Evolutionary conservation across 2,888 invertebrate genomes (phyloP).

Genomic region (Sycophila texana): DNA sequence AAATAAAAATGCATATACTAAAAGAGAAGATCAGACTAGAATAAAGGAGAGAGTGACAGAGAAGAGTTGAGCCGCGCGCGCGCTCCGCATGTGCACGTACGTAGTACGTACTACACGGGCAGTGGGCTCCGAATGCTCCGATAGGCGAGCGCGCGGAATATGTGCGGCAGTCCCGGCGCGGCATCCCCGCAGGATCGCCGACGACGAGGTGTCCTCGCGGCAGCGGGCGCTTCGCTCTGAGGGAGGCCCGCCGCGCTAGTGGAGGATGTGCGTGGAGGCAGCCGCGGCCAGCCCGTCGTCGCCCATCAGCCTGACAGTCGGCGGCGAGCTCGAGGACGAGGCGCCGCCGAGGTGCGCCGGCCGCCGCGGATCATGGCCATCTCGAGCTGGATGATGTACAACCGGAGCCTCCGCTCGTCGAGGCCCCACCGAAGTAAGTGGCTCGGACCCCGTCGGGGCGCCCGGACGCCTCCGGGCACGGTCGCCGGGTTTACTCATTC

Average conservation of each 20-base stretch:
- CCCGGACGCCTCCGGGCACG: background rate
- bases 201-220: background rate
- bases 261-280: constrained; percentile 28
- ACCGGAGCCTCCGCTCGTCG: constrained; percentile 75
- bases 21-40: too few species aligned
- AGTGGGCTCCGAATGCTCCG: background rate
- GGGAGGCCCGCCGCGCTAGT: background rate
- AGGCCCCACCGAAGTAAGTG: constrained; percentile 76
- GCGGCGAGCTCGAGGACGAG: background rate
- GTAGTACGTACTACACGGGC: too few species aligned
- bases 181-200: background rate
- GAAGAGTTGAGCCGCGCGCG: background rate
- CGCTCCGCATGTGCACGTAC: background rate
- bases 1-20: too few species aligned
- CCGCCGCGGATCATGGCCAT: constrained; percentile 74
- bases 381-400: constrained; percentile 78
- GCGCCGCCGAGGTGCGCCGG: constrained; percentile 13
- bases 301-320: constrained; percentile 14
- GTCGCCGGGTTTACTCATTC: constrained; percentile 11
- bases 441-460: background rate
- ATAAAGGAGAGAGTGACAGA: background rate
- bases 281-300: background rate
- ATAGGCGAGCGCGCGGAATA: background rate
- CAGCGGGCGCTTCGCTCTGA: background rate
- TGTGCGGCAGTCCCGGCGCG: background rate